These are phyloP conservation scores for Hapalemur alaotrensis DNA, from an alignment of 2,797 vertebrate genomes.

Conservation along the genomic window DNA sequence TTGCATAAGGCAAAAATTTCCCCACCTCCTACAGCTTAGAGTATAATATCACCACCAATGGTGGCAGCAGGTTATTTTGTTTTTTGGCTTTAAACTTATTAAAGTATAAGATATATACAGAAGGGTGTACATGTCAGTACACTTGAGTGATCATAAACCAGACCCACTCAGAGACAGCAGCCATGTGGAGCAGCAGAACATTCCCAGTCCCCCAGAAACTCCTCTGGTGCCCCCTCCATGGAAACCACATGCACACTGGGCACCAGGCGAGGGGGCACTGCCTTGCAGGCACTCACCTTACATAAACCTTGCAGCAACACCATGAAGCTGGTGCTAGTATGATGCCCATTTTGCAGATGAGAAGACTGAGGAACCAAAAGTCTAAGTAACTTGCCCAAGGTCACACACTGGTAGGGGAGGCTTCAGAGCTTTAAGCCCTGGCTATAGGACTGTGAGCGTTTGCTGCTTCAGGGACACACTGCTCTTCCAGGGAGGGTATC, in stretches of 20 bases:
- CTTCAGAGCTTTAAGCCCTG: background rate
- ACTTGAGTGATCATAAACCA: background rate
- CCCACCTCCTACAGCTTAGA: background rate
- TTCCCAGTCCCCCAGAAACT: fast-evolving
- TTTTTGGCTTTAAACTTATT: background rate
- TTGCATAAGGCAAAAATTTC: background rate
- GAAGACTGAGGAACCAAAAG: background rate
- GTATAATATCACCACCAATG: background rate
- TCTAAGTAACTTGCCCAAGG: background rate
- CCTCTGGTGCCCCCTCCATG: background rate
- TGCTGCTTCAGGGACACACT: no score
- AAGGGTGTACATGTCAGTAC: fast-evolving
- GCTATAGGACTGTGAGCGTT: background rate
- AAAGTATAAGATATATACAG: fast-evolving
- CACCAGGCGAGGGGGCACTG: background rate
- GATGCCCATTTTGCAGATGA: background rate
- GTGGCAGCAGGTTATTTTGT: background rate
- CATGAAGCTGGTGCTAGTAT: fast-evolving
- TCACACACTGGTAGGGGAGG: no score
- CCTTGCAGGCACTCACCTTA: background rate
- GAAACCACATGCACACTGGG: background rate
- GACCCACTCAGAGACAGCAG: background rate
- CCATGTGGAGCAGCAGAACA: background rate
- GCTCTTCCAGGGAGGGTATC: background rate
- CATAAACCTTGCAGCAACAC: background rate